These are phyloP conservation scores for Melitaea cinxia DNA, from an alignment of 1,140 invertebrate species.

Conservation along the genomic window DNA sequence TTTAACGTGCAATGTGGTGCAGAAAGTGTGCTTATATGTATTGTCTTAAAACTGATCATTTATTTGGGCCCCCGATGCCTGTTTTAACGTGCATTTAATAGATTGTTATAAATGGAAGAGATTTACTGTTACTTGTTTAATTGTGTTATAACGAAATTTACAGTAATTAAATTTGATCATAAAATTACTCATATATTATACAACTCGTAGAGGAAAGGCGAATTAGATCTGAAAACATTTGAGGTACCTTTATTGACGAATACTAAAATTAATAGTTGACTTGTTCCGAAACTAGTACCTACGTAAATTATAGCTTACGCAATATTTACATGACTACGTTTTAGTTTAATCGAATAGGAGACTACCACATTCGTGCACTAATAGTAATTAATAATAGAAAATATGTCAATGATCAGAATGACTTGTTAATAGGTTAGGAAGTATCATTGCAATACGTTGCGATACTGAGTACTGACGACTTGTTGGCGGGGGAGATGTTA, in stretches of 20 bases:
- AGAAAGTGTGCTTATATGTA: constrained; percentile 48
- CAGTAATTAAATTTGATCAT: constrained; percentile 49
- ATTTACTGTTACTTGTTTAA: constrained; percentile 76
- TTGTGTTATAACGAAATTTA: constrained; percentile 58
- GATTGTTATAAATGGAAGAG: constrained; percentile 75
- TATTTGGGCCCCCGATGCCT: constrained; percentile 61
- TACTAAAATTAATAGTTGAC: constrained; percentile 26
- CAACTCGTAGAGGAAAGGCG: constrained; percentile 40
- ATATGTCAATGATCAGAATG: constrained; percentile 57
- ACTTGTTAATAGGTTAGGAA: constrained; percentile 45
- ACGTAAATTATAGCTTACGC: constrained; percentile 40
- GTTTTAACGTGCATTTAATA: constrained; percentile 75
- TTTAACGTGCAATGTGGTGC: constrained; percentile 57
- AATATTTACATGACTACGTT: constrained; percentile 51
- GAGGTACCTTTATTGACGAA: constrained; percentile 19
- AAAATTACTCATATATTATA: constrained; percentile 39
- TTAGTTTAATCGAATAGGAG: constrained; percentile 57
- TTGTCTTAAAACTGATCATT: constrained; percentile 48
- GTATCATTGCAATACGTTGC: constrained; percentile 31
- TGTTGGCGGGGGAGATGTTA: constrained; percentile 62
- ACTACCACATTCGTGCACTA: constrained; percentile 59
- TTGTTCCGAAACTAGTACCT: constrained; percentile 41
- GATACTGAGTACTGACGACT: constrained; percentile 53
- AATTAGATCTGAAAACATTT: constrained; percentile 63
- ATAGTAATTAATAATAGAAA: constrained; percentile 52